Percentiles rank a stretch among this genome's conserved stretches.
Evolutionary conservation across 2,113 vertebrate species (phyloP).

Genomic region (Probosciger aterrimus): DNA sequence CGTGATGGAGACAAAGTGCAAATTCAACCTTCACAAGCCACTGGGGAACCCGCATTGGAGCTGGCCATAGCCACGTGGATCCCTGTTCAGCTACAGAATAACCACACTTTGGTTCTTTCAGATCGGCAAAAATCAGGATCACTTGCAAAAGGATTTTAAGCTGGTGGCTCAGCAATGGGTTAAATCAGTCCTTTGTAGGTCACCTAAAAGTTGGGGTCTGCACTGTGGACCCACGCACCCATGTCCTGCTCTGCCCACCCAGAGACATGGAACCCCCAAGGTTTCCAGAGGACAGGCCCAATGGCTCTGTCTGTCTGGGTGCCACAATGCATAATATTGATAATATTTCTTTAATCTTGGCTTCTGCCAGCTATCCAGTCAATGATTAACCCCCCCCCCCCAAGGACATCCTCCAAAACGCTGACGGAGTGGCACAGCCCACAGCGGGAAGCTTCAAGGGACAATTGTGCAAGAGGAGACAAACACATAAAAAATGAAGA

Average conservation of each 20-base stretch:
- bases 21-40: background rate
- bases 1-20: fast-evolving
- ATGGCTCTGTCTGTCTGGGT: background rate
- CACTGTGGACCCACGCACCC: fast-evolving
- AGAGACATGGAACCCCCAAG: too few relatives aligned
- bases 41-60: too few relatives aligned
- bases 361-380: background rate
- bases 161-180: background rate
- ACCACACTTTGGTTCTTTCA: background rate
- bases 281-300: background rate
- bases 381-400: constrained; percentile 15
- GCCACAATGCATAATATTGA: fast-evolving
- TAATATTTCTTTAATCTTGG: background rate
- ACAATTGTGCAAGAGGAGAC: background rate
- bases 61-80: fast-evolving
- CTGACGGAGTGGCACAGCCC: fast-evolving
- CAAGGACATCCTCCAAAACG: background rate
- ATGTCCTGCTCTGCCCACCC: background rate
- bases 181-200: background rate
- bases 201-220: background rate
- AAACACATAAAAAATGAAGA: background rate
- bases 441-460: background rate
- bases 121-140: background rate
- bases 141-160: background rate
- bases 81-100: background rate